Conservation (phyloP, 2,113 vertebrate species). For the Polypterus bichir region DNA sequence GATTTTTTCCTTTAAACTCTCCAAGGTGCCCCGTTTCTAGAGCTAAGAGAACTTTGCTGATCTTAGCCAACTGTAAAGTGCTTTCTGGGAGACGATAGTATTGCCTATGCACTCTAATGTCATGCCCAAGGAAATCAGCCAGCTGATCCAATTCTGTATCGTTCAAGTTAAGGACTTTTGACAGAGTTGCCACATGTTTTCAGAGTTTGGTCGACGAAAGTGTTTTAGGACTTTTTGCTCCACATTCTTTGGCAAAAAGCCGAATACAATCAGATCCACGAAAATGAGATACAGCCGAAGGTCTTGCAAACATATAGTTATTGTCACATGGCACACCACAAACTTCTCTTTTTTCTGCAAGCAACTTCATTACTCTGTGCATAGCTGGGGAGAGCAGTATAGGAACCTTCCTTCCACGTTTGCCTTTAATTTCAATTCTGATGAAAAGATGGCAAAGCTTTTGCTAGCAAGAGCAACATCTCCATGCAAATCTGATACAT, state of each 20-base stretch:
- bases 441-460: constrained; percentile 7
- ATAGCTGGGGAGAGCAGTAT: no score
- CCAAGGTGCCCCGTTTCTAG: not conserved
- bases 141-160: not conserved
- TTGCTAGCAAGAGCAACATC: no score
- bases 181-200: not conserved
- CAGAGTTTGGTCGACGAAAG: not conserved
- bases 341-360: no score
- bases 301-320: constrained; percentile 18
- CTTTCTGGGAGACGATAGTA: not conserved
- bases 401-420: no score
- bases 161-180: not conserved
- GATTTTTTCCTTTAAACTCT: not conserved
- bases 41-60: not conserved
- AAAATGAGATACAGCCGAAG: constrained; percentile 18
- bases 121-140: not conserved
- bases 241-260: not conserved
- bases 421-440: constrained; percentile 9
- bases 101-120: not conserved
- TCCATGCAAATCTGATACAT: no score
- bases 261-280: constrained; percentile 10
- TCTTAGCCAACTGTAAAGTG: not conserved
- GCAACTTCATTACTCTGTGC: no score
- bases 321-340: constrained; percentile 13
- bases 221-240: not conserved